phyloP scores from a whole-genome alignment of 2,888 invertebrate genomes.

The Chloroclystis v-ata region DNA sequence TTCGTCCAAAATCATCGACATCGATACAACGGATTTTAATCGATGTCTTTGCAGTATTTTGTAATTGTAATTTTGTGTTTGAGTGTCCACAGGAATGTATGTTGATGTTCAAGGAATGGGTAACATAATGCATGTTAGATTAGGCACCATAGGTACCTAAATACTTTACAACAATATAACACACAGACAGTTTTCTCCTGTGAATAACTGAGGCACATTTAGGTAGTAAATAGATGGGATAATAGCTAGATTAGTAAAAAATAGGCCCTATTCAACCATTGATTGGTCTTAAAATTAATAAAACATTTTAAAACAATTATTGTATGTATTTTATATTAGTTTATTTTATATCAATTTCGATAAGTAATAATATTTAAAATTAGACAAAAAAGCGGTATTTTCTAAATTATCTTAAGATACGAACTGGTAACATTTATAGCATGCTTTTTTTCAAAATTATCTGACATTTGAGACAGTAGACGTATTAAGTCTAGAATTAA shows the following conservation, averaged over 20 bases:
- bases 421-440: no score
- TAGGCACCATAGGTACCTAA: constrained; percentile 27
- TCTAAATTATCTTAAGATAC: no score
- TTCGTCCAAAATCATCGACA: constrained; percentile 19
- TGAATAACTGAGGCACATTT: constrained; percentile 62
- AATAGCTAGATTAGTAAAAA: constrained; percentile 9
- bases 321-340: no score
- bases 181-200: constrained; percentile 50
- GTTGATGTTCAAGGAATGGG: constrained; percentile 68
- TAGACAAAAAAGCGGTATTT: no score
- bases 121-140: constrained; percentile 50
- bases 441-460: not conserved
- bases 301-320: no score
- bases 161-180: constrained; percentile 22
- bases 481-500: not conserved
- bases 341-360: no score
- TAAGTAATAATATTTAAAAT: no score
- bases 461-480: not conserved
- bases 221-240: constrained; percentile 7
- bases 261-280: no score
- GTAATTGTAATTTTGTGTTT: constrained; percentile 56
- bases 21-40: constrained; percentile 24
- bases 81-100: constrained; percentile 73
- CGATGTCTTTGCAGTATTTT: constrained; percentile 44
- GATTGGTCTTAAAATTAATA: no score